Base-by-base conservation (phyloP, 2,113 vertebrate genomes). In the Indicator maculatus region DNA sequence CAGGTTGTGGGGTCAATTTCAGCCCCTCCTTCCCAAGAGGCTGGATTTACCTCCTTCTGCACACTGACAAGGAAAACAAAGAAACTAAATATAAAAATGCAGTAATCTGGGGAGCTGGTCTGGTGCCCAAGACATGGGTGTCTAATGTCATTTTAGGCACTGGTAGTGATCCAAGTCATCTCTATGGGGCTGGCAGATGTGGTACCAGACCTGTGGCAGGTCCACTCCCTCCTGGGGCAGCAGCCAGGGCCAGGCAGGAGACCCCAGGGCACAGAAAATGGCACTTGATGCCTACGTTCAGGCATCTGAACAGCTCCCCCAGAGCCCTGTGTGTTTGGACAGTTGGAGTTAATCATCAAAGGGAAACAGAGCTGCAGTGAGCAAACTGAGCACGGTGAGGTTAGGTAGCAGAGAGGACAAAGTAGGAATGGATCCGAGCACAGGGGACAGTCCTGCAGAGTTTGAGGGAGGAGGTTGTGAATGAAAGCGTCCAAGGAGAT, bases 331-430 rank as follows among this genome's bases (percentile, higher is more conserved):
- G 74, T 96, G 95, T 96, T 96, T 95, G 83, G 93, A 95, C 96
- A 94, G 91, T 96, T 95, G 93, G 91, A 94, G 47, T 90, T 91
- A 90, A 95, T 96, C 79, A 94, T 30, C 1, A 5, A 73, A 91
- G 87, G 89, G 82, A 73, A 96, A 92, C 3, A 0, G 58, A 76
- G 60, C 87, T 83, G 83, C 75, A 71, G 39, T 30, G 76, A 86
- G 66, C 6, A 6, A 79, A 72, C 50, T 9, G 28, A 93, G 75
- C 45, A 9, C 55, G 39, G 71, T 50, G 74, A 92, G 78, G 77
- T 59, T 82, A 78, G 44, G 79, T 69, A 80, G 70, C 58, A 84
- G 76, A 60, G 44, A 87, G 87, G 64, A n/a, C 21, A 56, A 84
- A 87, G 82, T 5, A 55, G 45, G 44, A 64, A 90, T 50, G 58